A percentile compares a stretch with the other conserved stretches of the same genome.
Evolutionary conservation across 2,888 invertebrate species (phyloP).

Genomic region (Chalcosyrphus nemorum): DNA sequence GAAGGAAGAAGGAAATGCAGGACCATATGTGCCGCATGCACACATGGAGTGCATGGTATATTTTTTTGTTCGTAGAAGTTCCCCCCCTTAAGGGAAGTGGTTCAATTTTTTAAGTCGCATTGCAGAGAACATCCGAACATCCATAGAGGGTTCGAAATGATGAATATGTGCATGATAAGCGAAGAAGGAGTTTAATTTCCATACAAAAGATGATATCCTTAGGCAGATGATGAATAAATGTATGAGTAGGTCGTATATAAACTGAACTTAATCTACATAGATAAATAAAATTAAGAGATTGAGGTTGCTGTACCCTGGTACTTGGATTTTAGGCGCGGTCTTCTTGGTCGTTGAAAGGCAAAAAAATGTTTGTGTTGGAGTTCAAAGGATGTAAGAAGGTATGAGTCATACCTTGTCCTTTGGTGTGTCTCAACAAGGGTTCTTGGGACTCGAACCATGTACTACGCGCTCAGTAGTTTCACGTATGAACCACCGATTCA

Average conservation of each 20-base stretch:
- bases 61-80: slow-evolving; percentile 22
- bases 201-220: slow-evolving; percentile 70
- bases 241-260: slow-evolving; percentile 33
- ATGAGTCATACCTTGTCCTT: too few species aligned
- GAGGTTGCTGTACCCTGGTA: background rate
- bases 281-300: slow-evolving; percentile 30
- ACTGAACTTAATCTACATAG: slow-evolving; percentile 27
- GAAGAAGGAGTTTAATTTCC: slow-evolving; percentile 64
- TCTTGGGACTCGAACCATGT: too few species aligned
- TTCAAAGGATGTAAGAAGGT: too few species aligned
- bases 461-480: too few species aligned
- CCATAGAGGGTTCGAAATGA: slow-evolving; percentile 29
- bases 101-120: slow-evolving; percentile 68
- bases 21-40: slow-evolving; percentile 42
- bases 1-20: slow-evolving; percentile 47
- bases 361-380: too few species aligned
- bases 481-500: too few species aligned
- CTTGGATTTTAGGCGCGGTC: too few species aligned
- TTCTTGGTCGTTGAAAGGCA: too few species aligned
- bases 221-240: slow-evolving; percentile 67
- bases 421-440: too few species aligned
- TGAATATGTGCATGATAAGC: slow-evolving; percentile 52
- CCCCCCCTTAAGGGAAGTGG: slow-evolving; percentile 53
- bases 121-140: slow-evolving; percentile 54
- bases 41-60: background rate